Percentiles rank a stretch among this genome's conserved stretches.
These are phyloP conservation scores for Apis cerana DNA, from an alignment of 1,140 invertebrate species.

Conservation along the genomic window DNA sequence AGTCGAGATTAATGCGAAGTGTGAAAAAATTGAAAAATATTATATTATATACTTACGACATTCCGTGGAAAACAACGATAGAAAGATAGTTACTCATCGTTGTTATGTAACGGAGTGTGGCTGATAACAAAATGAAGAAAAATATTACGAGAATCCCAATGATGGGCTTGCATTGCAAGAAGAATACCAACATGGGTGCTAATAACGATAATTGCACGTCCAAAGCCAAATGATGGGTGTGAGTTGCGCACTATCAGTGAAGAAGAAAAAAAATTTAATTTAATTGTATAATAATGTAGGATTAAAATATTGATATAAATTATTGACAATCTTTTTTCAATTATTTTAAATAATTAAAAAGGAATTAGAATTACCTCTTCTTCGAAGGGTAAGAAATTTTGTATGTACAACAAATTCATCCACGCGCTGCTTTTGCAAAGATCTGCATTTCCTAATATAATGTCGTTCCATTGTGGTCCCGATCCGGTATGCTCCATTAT, in stretches of 20 bases:
- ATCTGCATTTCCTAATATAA: constrained; percentile 84
- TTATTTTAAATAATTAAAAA: too few relatives aligned
- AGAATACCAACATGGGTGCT: constrained; percentile 87
- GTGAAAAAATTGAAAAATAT: not conserved
- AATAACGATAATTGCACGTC: constrained; percentile 91
- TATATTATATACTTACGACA: constrained; percentile 81
- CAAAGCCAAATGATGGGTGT: constrained; percentile 88
- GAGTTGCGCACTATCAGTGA: constrained; percentile 84
- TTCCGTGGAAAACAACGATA: constrained; percentile 85
- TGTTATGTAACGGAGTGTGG: constrained; percentile 83
- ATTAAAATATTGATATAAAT: not conserved
- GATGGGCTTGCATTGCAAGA: constrained; percentile 82
- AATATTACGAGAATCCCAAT: constrained; percentile 82
- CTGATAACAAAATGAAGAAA: constrained; percentile 82
- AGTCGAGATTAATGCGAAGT: not conserved
- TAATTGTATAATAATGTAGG: not conserved
- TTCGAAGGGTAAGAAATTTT: constrained; percentile 87
- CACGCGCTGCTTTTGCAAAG: constrained; percentile 86
- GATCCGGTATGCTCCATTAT: constrained; percentile 85
- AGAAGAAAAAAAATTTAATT: constrained; percentile 46
- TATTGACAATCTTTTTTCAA: not conserved
- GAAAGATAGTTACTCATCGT: constrained; percentile 83
- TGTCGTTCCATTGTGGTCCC: constrained; percentile 86
- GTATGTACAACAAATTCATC: constrained; percentile 87
- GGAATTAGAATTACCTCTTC: constrained; percentile 82